A percentile compares a stretch with the other conserved stretches of the same genome.
phyloP scores from a whole-genome alignment of 2,797 vertebrate genomes.

The Hirundo rustica region DNA sequence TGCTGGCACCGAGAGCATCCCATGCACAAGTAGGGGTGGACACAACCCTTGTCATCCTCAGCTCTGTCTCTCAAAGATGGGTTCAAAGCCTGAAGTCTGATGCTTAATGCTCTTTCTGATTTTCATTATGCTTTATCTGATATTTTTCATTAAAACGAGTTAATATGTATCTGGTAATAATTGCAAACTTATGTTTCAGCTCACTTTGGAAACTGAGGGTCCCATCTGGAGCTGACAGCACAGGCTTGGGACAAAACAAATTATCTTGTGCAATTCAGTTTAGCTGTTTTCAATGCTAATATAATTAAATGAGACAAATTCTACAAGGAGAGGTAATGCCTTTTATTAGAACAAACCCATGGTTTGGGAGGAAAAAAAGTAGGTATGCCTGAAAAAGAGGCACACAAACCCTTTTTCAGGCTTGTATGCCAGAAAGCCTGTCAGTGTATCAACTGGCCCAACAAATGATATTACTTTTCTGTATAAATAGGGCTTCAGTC shows the following conservation, averaged over 20 bases:
- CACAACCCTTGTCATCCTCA: background rate
- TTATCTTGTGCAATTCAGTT: background rate
- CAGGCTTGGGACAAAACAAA: conserved; percentile 2
- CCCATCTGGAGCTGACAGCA: background rate
- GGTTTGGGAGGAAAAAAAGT: background rate
- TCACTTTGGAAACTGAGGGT: conserved; percentile 1
- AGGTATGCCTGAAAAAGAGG: background rate
- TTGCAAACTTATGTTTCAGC: background rate
- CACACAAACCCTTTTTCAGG: background rate
- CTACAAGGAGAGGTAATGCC: background rate
- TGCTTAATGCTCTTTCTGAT: background rate
- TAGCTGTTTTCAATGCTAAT: conserved; percentile 1
- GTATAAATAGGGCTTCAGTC: conserved; percentile 10
- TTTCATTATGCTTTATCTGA: background rate
- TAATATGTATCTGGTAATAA: background rate
- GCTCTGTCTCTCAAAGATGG: background rate
- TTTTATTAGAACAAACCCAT: conserved; percentile 11
- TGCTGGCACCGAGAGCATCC: background rate
- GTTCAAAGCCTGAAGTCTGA: background rate
- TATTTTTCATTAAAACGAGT: background rate
- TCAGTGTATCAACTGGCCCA: background rate
- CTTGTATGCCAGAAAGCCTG: background rate
- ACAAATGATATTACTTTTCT: background rate
- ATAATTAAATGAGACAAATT: conserved; percentile 22
- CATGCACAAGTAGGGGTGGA: background rate